Percentiles rank a stretch among this genome's conserved stretches.
phyloP scores from a whole-genome alignment of 2,113 vertebrate species.

The Pyxicephalus adspersus region DNA sequence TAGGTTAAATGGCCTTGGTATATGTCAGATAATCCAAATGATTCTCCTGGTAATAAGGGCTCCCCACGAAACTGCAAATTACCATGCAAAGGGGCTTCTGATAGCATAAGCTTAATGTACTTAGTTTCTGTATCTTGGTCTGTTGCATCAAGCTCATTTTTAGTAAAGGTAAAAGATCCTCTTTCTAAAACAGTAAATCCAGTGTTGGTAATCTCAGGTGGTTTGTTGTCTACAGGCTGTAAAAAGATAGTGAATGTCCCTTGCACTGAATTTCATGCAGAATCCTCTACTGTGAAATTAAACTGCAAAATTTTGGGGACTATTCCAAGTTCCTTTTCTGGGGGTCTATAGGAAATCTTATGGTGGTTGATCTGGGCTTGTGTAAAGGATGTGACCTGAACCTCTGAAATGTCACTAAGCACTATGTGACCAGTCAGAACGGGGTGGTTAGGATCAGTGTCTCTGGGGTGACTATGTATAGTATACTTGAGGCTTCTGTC shows the following conservation, averaged over 20 bases:
- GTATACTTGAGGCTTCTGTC: slow-evolving; percentile 67
- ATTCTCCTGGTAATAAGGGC: slow-evolving; percentile 75
- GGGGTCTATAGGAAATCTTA: slow-evolving; percentile 68
- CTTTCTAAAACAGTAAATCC: slow-evolving; percentile 65
- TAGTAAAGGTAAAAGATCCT: slow-evolving; percentile 63
- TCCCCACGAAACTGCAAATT: slow-evolving; percentile 75
- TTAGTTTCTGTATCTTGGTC: slow-evolving; percentile 80
- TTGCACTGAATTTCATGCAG: slow-evolving; percentile 62
- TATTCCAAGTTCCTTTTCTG: slow-evolving; percentile 64
- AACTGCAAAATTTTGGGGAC: slow-evolving; percentile 66
- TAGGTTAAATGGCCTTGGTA: slow-evolving; percentile 73
- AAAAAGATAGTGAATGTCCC: slow-evolving; percentile 69
- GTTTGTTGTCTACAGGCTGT: slow-evolving; percentile 66
- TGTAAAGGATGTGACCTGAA: slow-evolving; percentile 61
- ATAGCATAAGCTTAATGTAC: slow-evolving; percentile 74
- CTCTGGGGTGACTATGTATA: slow-evolving; percentile 62
- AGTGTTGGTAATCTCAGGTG: slow-evolving; percentile 66
- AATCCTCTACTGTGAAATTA: slow-evolving; percentile 66
- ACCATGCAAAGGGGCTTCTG: slow-evolving; percentile 71
- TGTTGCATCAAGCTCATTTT: slow-evolving; percentile 74
- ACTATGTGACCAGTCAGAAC: slow-evolving; percentile 64
- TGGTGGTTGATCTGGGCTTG: slow-evolving; percentile 70
- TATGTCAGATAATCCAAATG: slow-evolving; percentile 77
- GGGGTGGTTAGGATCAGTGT: slow-evolving; percentile 65
- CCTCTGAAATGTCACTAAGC: slow-evolving; percentile 61